A percentile compares a stretch with the other conserved stretches of the same genome.
Evolutionary conservation across 2,113 vertebrate species (phyloP).

Genomic region (human): DNA sequence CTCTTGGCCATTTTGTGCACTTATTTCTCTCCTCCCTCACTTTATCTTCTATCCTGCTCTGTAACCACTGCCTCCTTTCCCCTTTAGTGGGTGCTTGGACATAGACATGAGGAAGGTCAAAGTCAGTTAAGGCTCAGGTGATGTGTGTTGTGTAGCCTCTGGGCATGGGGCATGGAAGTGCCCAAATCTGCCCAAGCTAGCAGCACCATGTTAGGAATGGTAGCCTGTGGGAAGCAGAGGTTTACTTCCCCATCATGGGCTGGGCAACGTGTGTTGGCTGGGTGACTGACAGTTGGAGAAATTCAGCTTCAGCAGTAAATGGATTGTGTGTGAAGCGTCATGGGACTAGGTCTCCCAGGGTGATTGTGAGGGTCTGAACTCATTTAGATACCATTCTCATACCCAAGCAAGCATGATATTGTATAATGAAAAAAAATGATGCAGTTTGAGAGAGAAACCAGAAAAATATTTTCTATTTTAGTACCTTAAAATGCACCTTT

Average conservation of each 20-base stretch:
- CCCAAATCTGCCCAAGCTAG: neutral
- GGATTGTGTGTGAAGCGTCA: neutral
- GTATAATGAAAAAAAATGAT: neutral
- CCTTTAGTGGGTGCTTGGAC: neutral
- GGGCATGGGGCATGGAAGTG: neutral
- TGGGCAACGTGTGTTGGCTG: neutral
- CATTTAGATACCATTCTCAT: neutral
- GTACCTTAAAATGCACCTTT: neutral
- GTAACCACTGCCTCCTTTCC: neutral
- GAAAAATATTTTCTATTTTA: neutral
- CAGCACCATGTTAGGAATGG: neutral
- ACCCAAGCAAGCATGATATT: neutral
- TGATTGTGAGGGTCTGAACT: neutral
- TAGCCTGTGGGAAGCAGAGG: neutral
- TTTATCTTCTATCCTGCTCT: neutral
- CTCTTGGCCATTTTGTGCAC: neutral
- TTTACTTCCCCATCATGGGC: rapidly evolving
- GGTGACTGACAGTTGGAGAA: neutral
- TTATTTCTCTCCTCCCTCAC: neutral
- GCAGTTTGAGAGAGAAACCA: neutral
- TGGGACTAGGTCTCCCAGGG: neutral
- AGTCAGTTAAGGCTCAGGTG: neutral
- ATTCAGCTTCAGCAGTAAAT: neutral
- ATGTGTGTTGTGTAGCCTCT: neutral
- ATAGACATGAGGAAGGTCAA: neutral